phyloP scores from a whole-genome alignment of 2,797 vertebrate genomes.

The Mycteria americana region DNA sequence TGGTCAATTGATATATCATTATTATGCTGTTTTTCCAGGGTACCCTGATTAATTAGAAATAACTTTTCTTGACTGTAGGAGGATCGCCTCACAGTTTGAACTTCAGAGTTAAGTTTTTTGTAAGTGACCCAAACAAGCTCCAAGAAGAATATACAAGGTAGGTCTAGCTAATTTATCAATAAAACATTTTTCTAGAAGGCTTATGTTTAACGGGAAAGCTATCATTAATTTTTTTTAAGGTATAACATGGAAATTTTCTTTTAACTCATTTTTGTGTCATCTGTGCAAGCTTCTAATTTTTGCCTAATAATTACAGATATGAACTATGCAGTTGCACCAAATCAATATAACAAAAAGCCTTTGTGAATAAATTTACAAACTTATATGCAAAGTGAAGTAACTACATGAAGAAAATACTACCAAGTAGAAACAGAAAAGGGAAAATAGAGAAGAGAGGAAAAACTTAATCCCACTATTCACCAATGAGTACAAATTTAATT shows the following conservation, averaged over 20 bases:
- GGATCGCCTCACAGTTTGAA: slow-evolving; percentile 94
- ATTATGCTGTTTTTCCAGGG: slow-evolving; percentile 26
- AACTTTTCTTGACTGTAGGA: slow-evolving; percentile 79
- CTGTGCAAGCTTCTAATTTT: neutral
- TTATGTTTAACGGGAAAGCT: neutral
- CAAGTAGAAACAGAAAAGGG: neutral
- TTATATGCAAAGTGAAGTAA: neutral
- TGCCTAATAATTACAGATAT: neutral
- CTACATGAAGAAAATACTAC: neutral
- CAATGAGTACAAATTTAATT: neutral
- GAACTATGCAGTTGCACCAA: neutral
- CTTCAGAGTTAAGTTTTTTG: slow-evolving; percentile 99
- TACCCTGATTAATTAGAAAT: slow-evolving; percentile 73
- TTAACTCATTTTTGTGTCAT: neutral
- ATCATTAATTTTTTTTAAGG: neutral
- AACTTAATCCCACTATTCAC: neutral
- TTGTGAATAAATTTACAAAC: neutral
- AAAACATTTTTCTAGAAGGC: neutral
- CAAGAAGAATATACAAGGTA: slow-evolving; percentile 99
- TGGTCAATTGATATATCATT: slow-evolving; percentile 32
- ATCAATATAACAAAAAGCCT: neutral
- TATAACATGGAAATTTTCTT: neutral
- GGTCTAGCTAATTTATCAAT: slow-evolving; percentile 44
- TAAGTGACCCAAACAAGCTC: slow-evolving; percentile 93
- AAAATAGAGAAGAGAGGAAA: neutral